A percentile compares a stretch with the other conserved stretches of the same genome.
These are phyloP conservation scores for Nymphalis urticae DNA, from an alignment of 2,888 invertebrate species.

Conservation along the genomic window DNA sequence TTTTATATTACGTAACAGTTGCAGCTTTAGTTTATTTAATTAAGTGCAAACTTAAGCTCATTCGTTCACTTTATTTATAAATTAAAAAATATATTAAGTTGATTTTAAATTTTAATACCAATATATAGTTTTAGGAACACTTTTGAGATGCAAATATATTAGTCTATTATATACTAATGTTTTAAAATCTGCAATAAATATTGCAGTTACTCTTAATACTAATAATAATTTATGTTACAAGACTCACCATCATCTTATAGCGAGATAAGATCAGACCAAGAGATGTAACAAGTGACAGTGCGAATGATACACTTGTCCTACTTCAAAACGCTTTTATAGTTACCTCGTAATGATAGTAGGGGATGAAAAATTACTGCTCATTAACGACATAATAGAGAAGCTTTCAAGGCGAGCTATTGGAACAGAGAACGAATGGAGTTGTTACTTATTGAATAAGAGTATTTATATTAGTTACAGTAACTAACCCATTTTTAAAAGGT, in stretches of 20 bases:
- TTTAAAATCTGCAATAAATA: too few species aligned
- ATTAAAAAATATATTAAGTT: too few species aligned
- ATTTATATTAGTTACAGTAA: not conserved
- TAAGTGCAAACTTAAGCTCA: too few species aligned
- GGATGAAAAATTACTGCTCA: conserved; percentile 68
- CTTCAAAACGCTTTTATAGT: conserved; percentile 62
- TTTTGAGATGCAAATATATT: too few species aligned
- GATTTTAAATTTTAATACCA: too few species aligned
- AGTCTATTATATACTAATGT: too few species aligned
- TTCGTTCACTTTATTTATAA: too few species aligned
- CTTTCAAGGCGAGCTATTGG: conserved; percentile 61
- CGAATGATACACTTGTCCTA: conserved; percentile 37
- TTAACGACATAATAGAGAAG: conserved; percentile 66
- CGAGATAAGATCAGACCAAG: not conserved
- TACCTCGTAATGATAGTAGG: conserved; percentile 48
- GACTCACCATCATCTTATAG: conserved; percentile 52
- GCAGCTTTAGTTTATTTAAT: too few species aligned
- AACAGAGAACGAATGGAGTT: conserved; percentile 49
- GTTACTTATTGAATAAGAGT: conserved; percentile 7
- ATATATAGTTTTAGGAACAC: too few species aligned
- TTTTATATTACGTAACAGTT: too few species aligned
- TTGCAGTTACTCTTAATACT: too few species aligned
- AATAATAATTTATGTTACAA: conserved; percentile 5
- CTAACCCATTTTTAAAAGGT: not conserved
- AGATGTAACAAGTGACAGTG: conserved; percentile 28